Conservation (phyloP, 2,888 invertebrate genomes). For the Platycheirus rosarum region DNA sequence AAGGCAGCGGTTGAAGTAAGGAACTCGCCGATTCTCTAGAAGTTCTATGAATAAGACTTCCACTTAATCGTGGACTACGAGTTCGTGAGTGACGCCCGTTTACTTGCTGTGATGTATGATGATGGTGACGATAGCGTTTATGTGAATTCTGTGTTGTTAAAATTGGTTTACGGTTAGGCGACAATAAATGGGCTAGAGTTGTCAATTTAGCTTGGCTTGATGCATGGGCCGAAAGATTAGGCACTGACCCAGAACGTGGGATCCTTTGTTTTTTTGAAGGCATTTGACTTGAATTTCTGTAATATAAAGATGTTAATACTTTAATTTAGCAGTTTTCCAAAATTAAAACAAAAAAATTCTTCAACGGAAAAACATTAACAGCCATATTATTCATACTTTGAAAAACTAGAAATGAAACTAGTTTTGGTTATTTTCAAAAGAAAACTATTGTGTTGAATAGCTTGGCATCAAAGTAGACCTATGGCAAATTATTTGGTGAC, state of each 20-base stretch:
- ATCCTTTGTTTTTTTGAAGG: conserved; percentile 80
- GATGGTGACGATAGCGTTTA: conserved; percentile 78
- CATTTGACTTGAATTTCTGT: conserved; percentile 80
- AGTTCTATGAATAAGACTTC: conserved; percentile 80
- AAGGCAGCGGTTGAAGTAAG: conserved; percentile 85
- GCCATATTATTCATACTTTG: no score
- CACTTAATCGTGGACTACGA: conserved; percentile 79
- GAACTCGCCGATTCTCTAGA: conserved; percentile 80
- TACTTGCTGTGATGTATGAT: conserved; percentile 72
- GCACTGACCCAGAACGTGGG: conserved; percentile 85
- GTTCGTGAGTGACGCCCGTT: conserved; percentile 78
- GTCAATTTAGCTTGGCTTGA: conserved; percentile 73
- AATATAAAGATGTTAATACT: not conserved
- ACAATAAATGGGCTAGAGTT: conserved; percentile 79
- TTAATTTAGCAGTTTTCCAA: no score
- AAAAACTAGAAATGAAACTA: no score
- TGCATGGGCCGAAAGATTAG: conserved; percentile 82
- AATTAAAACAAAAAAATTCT: no score
- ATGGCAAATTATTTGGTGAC: no score
- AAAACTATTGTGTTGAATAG: no score
- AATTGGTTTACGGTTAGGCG: conserved; percentile 79
- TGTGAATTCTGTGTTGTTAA: conserved; percentile 78
- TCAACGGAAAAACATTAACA: no score
- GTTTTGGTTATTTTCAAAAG: no score
- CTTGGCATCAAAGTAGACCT: no score